Evolutionary conservation across 2,888 invertebrate species (phyloP).

Genomic region (Timema podura): DNA sequence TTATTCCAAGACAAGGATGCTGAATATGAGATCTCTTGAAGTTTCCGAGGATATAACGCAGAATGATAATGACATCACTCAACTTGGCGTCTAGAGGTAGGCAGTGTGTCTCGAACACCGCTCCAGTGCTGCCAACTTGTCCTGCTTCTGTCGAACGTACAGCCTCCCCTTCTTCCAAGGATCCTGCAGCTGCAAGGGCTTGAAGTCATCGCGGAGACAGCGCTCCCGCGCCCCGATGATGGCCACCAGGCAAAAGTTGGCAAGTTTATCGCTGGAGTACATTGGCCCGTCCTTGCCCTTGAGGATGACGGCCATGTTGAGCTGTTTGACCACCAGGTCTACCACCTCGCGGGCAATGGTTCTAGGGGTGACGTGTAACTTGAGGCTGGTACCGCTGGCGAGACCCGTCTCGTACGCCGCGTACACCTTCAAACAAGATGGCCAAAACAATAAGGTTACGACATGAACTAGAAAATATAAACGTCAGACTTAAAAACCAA

Average conservation of each 20-base stretch:
- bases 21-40: too few relatives aligned
- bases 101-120: conserved; percentile 80
- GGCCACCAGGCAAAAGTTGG: conserved; percentile 90
- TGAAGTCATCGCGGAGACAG: conserved; percentile 90
- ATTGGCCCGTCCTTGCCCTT: conserved; percentile 84
- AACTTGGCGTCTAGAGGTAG: conserved; percentile 43
- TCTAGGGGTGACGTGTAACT: conserved; percentile 86
- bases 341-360: conserved; percentile 95
- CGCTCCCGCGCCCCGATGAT: conserved; percentile 93
- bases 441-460: conserved; percentile 40
- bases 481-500: too few relatives aligned
- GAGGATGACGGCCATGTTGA: conserved; percentile 87
- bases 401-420: conserved; percentile 95
- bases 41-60: too few relatives aligned
- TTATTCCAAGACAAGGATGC: too few relatives aligned
- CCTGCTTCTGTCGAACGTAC: conserved; percentile 88
- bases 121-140: conserved; percentile 80
- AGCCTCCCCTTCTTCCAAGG: conserved; percentile 94
- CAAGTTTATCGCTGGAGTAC: conserved; percentile 75
- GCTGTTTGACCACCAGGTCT: conserved; percentile 89
- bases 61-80: background rate
- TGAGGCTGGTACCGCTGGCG: conserved; percentile 87
- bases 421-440: conserved; percentile 66
- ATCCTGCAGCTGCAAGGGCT: conserved; percentile 87
- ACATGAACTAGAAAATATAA: conserved; percentile 14